A percentile compares a stretch with the other conserved stretches of the same genome.
Evolutionary conservation across 2,797 vertebrate species (phyloP).

Genomic region (Danio kyathit): DNA sequence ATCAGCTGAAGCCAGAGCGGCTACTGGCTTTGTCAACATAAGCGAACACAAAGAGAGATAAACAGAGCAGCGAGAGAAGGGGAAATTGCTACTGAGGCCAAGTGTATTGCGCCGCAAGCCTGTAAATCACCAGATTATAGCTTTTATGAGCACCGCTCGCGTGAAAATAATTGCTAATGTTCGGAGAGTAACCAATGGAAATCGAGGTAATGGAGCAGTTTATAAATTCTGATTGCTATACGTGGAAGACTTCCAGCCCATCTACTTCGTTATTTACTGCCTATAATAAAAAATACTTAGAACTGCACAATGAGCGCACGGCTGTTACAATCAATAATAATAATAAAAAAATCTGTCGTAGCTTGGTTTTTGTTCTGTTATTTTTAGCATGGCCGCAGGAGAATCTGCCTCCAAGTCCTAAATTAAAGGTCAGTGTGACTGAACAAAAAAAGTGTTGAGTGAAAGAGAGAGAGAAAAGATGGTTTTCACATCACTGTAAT

Average conservation of each 20-base stretch:
- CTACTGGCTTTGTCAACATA: constrained; percentile 72
- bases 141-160: constrained; percentile 81
- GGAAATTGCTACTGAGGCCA: constrained; percentile 27
- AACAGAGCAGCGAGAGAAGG: constrained; percentile 61
- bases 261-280: constrained; percentile 78
- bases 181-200: constrained; percentile 84
- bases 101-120: constrained; percentile 60
- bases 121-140: constrained; percentile 85
- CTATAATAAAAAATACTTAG: constrained; percentile 77
- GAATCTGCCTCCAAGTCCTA: constrained; percentile 41
- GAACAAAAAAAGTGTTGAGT: constrained; percentile 25
- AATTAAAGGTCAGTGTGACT: constrained; percentile 49
- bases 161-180: constrained; percentile 88
- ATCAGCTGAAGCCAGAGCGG: constrained; percentile 68
- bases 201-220: constrained; percentile 86
- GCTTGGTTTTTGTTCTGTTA: constrained; percentile 42
- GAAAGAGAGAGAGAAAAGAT: background rate
- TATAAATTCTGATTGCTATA: constrained; percentile 85
- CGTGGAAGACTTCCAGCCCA: constrained; percentile 83
- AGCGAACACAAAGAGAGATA: constrained; percentile 74
- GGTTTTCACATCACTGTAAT: constrained; percentile 43
- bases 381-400: constrained; percentile 34
- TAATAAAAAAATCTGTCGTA: constrained; percentile 56
- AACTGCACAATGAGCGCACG: constrained; percentile 71
- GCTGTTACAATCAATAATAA: constrained; percentile 79